Evolutionary conservation across 2,797 vertebrate genomes (phyloP).

Genomic region (Brachyalestes nurse): DNA sequence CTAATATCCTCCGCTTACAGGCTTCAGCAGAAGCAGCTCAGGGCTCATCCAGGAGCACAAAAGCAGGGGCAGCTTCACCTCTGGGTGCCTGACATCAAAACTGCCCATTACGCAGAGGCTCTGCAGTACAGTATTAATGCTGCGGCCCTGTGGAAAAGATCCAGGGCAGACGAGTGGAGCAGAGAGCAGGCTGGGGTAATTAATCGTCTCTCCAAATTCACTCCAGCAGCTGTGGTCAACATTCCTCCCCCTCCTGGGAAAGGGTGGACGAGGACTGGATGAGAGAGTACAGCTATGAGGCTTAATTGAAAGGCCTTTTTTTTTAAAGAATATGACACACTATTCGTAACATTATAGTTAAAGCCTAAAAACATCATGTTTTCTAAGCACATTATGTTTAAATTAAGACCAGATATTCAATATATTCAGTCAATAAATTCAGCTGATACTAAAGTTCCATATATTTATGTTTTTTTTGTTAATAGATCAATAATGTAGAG

Average conservation of each 20-base stretch:
- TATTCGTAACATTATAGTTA: neutral
- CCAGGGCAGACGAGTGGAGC: constrained; percentile 57
- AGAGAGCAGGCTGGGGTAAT: constrained; percentile 24
- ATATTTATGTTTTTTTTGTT: neutral
- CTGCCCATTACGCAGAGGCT: constrained; percentile 56
- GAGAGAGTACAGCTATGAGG: neutral
- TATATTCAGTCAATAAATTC: no score
- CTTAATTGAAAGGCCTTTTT: constrained; percentile 11
- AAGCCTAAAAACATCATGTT: neutral
- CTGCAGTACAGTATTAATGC: constrained; percentile 54
- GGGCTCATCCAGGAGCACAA: constrained; percentile 47
- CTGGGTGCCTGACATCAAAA: constrained; percentile 41
- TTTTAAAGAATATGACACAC: neutral
- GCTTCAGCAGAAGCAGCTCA: neutral
- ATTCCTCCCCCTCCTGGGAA: neutral
- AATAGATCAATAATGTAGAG: neutral
- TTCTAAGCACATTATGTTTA: neutral
- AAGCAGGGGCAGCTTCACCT: constrained; percentile 50
- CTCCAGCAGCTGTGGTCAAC: constrained; percentile 26
- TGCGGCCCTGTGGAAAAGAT: constrained; percentile 64
- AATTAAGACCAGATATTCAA: no score
- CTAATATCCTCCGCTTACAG: neutral
- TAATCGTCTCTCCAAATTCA: constrained; percentile 35
- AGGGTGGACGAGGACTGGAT: neutral
- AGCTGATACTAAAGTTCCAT: neutral